Base-by-base conservation (phyloP, 1,140 invertebrate species). In the Bombus confusus region DNA sequence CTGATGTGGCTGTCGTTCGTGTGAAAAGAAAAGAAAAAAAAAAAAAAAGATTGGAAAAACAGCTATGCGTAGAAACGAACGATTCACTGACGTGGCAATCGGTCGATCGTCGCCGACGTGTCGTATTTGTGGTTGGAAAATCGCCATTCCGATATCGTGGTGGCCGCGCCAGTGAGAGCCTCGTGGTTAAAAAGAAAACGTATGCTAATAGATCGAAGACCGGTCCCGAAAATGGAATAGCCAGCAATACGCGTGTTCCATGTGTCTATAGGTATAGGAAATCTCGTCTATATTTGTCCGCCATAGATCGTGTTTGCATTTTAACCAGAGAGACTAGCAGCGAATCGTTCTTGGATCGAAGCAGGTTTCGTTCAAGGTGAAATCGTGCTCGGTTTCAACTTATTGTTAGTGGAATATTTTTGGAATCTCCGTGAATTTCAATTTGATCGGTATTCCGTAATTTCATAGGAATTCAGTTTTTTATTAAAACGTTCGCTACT, bases 191-290 rank as follows among this genome's bases (percentile, higher is more conserved):
- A 83, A 88, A 73, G 77, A 64, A 81, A 85, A 80, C 73, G 22
- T 78, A 85, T 88, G 87, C 73, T 87, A 88, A 85, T 88, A 82
- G 86, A 64, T 80, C 62, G 28, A 10, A 64, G 15, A 31, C 39
- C 13, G 66, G 28, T 47, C 39, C 41, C 25, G 25, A 47, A 25
- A 18, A 80, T 68, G 39, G 47, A 39, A 41, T 64, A 59, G 18
- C 2, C 22, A 13, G 0, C 5, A 5, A 8, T 13, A 47, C 28
- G 13, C 8, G 28, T 12, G 15, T 22, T 31, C 13, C 13, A n/a
- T 1, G 37, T 41, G 28, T 66, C 64, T 66, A 66, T n/a, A 34
- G n/a, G 0, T 41, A 12, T n/a, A 59, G 25, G 6, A 73, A 74
- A 72, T 52, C 39, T 72, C 47, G 52, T 52, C 28, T 43, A 6